Percentiles rank a stretch among this genome's conserved stretches.
Evolutionary conservation across 2,888 invertebrate genomes (phyloP).

Genomic region (Drosophila nr. medialis): DNA sequence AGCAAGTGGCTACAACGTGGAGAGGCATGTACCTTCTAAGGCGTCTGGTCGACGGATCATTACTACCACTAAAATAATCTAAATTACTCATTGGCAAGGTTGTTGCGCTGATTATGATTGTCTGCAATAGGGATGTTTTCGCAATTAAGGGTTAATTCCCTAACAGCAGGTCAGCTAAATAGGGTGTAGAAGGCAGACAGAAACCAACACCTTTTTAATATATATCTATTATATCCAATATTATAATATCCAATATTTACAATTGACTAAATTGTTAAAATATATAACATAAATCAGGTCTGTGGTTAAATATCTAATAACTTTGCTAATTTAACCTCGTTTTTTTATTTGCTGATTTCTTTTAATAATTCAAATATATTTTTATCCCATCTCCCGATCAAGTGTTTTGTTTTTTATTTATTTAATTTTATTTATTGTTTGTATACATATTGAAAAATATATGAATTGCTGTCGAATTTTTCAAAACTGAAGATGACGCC

Average conservation of each 20-base stretch:
- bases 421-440: background rate
- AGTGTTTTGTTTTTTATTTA: background rate
- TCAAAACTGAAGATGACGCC: background rate
- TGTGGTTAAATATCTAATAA: background rate
- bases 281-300: background rate
- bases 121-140: background rate
- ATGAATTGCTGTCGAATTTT: background rate
- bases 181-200: background rate
- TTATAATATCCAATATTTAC: background rate
- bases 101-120: background rate
- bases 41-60: conserved; percentile 52
- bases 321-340: accelerated
- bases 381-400: background rate
- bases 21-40: conserved; percentile 16
- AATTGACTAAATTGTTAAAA: background rate
- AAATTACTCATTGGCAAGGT: conserved; percentile 22
- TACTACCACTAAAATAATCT: conserved; percentile 10
- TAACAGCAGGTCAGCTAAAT: background rate
- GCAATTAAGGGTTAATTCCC: background rate
- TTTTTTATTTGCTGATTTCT: background rate
- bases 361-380: background rate
- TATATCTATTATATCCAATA: background rate
- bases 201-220: background rate
- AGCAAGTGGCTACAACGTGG: conserved; percentile 19
- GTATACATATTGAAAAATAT: background rate